Base-by-base conservation (phyloP, 1,140 invertebrate species). In the Heliconius himera region DNA sequence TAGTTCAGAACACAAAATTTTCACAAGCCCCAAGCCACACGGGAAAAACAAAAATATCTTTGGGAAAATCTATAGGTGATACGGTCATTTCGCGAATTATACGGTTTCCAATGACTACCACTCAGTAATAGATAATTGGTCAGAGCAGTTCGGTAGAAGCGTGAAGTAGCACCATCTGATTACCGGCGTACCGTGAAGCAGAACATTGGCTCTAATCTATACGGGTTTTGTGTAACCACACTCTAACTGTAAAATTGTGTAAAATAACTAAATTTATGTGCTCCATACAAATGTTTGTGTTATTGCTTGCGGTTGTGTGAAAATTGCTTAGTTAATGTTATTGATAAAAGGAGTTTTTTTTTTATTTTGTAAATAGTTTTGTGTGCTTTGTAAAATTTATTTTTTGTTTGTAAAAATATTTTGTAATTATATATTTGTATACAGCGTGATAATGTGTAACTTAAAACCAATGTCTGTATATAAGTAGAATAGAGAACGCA, bases 181-280 rank as follows among this genome's bases (percentile, higher is more conserved):
- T 86, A 88, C 81, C 77, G 79, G 6, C 38, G 82, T 78, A 84
- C 82, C 86, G 87, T 89, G 87, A 89, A 86, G 86, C 82, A 81
- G 77, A 86, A 87, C 80, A 71, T 77, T 72, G 78, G 74, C 41
- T 38, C 76, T 81, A 81, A 78, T 81, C 76, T 80, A 76, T 70
- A 80, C 75, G 49, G 70, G 72, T 74, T 81, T 81, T 74, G 76
- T 29, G 22, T 80, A 66, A 81, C 79, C 79, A 81, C 79, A 81
- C 77, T 80, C 26, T 74, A 77, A 81, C 79, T 77, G 79, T 77
- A 81, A 2, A 66, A 20, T 22, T 38, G 29, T 72, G 18, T 60
- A 73, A 46, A 66, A 66, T 66, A 26, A 29, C 22, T 29, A 16
- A 66, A 66, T 66, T 36, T 16, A 78, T 73, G 46, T 60, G n/a